phyloP scores from a whole-genome alignment of 2,888 invertebrate species.

The Apamea monoglypha region DNA sequence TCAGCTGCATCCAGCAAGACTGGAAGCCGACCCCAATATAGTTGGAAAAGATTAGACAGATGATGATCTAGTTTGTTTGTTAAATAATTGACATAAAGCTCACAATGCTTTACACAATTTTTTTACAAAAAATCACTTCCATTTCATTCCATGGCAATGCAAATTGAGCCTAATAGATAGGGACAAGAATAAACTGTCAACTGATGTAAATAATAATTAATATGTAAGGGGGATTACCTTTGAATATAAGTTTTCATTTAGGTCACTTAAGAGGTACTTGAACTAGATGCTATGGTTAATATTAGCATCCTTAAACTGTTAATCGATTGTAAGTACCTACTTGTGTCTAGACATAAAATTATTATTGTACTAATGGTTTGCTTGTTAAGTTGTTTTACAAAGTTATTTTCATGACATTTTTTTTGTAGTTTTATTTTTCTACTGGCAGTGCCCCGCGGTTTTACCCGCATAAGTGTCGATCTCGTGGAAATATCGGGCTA shows the following conservation, averaged over 20 bases:
- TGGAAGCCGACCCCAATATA: background rate
- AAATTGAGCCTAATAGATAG: conserved; percentile 24
- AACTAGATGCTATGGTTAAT: conserved; percentile 51
- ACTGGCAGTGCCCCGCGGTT: no score
- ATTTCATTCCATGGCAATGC: background rate
- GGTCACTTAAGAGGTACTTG: conserved; percentile 68
- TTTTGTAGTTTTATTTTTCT: background rate
- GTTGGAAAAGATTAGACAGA: background rate
- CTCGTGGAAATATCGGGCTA: no score
- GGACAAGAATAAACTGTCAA: conserved; percentile 24
- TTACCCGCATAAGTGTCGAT: no score
- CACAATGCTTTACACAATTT: background rate
- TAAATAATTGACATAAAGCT: background rate
- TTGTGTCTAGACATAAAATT: conserved; percentile 17
- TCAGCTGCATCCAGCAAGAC: background rate
- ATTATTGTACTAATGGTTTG: conserved; percentile 1
- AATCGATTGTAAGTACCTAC: conserved; percentile 26
- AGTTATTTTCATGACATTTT: background rate
- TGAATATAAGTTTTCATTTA: conserved; percentile 61
- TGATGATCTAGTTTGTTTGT: background rate
- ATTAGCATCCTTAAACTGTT: conserved; percentile 46
- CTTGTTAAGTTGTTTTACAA: conserved; percentile 3
- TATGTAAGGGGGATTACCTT: conserved; percentile 67
- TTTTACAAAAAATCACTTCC: background rate
- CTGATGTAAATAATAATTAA: conserved; percentile 37